Base-by-base conservation (phyloP, 2,888 invertebrate genomes). In the Lepas anatifera region DNA sequence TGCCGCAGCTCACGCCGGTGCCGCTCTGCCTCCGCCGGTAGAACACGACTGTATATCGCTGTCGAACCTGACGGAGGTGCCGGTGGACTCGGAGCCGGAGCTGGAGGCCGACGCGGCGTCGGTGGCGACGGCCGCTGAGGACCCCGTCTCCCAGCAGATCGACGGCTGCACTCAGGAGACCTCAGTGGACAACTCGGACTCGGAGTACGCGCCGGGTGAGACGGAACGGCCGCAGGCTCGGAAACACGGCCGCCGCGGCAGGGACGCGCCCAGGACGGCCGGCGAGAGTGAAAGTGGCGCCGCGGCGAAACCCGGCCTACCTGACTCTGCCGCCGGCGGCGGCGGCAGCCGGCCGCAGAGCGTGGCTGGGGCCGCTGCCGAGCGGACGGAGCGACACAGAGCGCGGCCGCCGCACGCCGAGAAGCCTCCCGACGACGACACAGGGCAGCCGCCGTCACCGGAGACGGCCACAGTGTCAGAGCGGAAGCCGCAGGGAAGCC, bases 21-120 rank as follows among this genome's bases (percentile, higher is more conserved):
- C 3, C 6, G 29, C 22, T 4, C 3, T 32, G 32, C 29, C 29
- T 2, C 58, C 32, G 58, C 22, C 58, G 32, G 18, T 32, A 18
- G 58, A 58, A 18, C 58, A 58, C 32, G 58, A 58, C 58, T 58
- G 58, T 8, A 58, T 58, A 18, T 58, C 58, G 58, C 58, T 58
- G 13, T 58, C 58, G 29, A 58, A 58, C 27, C 58, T 58, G 13
- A 58, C 58, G 18, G 58, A 58, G 13, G 58, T 58, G 32, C 32
- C 32, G 18, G 58, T 58, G 18, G 58, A 58, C 27, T 58, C 58
- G 52, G 52, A 52, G 25, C 3, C 52, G 13, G 58, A 58, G 18
- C 13, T 8, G 27, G 58, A 58, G 48, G 25, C 25, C 8, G 48
- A 25, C 25, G 8, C 48, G 48, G 25, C 4, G 25, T 25, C 48